phyloP scores from a whole-genome alignment of 2,888 invertebrate genomes.

The Leucozona laternaria region DNA sequence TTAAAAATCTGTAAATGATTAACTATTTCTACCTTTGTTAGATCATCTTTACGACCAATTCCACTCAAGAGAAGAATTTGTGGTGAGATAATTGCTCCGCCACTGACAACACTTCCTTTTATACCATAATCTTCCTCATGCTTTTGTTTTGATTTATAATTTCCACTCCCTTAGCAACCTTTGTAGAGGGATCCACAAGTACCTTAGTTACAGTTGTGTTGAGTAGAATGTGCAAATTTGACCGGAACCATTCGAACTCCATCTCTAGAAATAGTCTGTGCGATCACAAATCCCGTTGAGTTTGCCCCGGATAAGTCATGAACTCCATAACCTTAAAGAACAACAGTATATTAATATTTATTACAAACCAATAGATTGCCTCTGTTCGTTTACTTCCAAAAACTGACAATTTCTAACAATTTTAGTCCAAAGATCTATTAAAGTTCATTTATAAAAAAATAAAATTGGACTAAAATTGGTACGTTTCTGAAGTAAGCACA shows the following conservation, averaged over 20 bases:
- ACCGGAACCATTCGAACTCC: conserved; percentile 90
- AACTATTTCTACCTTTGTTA: conserved; percentile 84
- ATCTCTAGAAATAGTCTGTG: conserved; percentile 94
- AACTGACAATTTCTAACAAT: no score
- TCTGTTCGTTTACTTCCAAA: no score
- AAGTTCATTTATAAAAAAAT: no score
- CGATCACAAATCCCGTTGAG: conserved; percentile 93
- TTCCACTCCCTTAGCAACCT: conserved; percentile 91
- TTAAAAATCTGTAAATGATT: no score
- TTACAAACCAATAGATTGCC: neutral
- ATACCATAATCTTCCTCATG: conserved; percentile 87
- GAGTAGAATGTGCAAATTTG: conserved; percentile 92
- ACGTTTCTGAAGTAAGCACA: no score
- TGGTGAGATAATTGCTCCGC: conserved; percentile 96
- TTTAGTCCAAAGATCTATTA: no score
- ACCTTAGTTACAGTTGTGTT: conserved; percentile 92
- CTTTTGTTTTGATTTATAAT: conserved; percentile 84
- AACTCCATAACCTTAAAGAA: conserved; percentile 86
- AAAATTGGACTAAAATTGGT: no score
- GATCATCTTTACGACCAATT: conserved; percentile 91
- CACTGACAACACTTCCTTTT: conserved; percentile 91
- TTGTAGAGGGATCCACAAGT: conserved; percentile 89
- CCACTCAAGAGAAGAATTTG: conserved; percentile 96
- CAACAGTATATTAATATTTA: neutral
- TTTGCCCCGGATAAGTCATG: conserved; percentile 92